These are phyloP conservation scores for Operophtera brumata DNA, from an alignment of 2,888 invertebrate genomes.

Conservation along the genomic window DNA sequence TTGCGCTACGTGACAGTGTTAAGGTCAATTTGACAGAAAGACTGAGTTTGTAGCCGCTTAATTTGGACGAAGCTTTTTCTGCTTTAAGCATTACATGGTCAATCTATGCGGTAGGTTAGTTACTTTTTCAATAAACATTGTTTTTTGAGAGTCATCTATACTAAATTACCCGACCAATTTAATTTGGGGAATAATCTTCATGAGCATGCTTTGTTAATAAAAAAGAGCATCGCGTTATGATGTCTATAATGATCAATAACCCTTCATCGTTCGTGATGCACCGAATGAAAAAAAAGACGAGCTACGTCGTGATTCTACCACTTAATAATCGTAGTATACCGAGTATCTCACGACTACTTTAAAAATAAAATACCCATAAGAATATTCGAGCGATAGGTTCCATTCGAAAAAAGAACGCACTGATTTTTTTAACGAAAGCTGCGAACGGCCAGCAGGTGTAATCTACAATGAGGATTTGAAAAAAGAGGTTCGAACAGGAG, in stretches of 20 bases:
- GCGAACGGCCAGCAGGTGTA: constrained; percentile 79
- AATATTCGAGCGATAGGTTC: constrained; percentile 60
- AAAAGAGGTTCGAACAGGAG: constrained; percentile 75
- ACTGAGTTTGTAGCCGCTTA: constrained; percentile 36
- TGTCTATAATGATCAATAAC: constrained; percentile 74
- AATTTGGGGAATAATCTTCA: constrained; percentile 56
- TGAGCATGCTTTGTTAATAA: constrained; percentile 51
- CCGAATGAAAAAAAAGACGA: constrained; percentile 57
- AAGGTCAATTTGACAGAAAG: constrained; percentile 63
- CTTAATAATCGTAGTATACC: constrained; percentile 74
- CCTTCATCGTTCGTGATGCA: constrained; percentile 68
- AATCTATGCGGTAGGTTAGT: constrained; percentile 67
- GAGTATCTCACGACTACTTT: constrained; percentile 78
- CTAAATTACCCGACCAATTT: constrained; percentile 47
- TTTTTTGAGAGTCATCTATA: constrained; percentile 39
- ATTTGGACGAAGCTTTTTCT: constrained; percentile 31
- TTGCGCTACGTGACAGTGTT: constrained; percentile 63
- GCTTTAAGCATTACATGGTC: constrained; percentile 50
- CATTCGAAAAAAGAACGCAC: constrained; percentile 66
- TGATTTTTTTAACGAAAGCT: constrained; percentile 77
- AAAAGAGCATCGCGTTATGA: constrained; percentile 56
- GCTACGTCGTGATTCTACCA: constrained; percentile 73
- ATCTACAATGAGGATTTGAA: constrained; percentile 75
- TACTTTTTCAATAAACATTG: constrained; percentile 39
- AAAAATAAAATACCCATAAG: constrained; percentile 56